Base-by-base conservation (phyloP, 2,888 invertebrate genomes). In the Luperina testacea region DNA sequence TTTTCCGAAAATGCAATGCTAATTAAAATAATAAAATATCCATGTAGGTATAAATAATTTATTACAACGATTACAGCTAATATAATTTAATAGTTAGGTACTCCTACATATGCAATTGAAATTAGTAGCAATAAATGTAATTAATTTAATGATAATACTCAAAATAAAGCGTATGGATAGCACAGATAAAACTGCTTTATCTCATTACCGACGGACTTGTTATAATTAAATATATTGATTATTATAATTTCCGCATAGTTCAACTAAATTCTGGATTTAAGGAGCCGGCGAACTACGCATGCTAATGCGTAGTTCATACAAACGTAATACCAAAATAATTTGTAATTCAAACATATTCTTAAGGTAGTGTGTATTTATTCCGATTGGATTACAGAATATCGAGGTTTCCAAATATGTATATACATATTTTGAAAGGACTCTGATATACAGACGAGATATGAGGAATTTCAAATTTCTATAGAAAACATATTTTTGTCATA, bases 71-170 rank as follows among this genome's bases (percentile, higher is more conserved):
- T 77, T 80, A 78, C 79, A 80, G 63, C 69, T 74, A 75, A 70
- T 77, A 73, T 83, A 83, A 72, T 80, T 80, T 75, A 83, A 83
- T 83, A 75, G 64, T 63, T n/a, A n/a, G n/a, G n/a, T 75, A 51
- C 76, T 85, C 45, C 68, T 78, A 70, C 63, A 77, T 61, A 72
- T 77, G 75, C 75, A 77, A 77, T 83, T 86, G 72, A 85, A 85
- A 86, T 85, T 85, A 86, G 86, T 75, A 83, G 83, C 64, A 83
- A 86, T 86, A 80, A 83, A 83, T 85, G 61, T 86, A 86, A 85
- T 86, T 86, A 83, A 77, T 85, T 86, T 64, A 86, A 86, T 83
- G 85, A 85, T 85, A 86, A 80, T 68, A 77, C 67, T 85, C 77
- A 77, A 85, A 85, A 85, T 85, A 85, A 82, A 83, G 59, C 86